These are phyloP conservation scores for Platycheirus rosarum DNA, from an alignment of 2,888 invertebrate species.

Conservation along the genomic window DNA sequence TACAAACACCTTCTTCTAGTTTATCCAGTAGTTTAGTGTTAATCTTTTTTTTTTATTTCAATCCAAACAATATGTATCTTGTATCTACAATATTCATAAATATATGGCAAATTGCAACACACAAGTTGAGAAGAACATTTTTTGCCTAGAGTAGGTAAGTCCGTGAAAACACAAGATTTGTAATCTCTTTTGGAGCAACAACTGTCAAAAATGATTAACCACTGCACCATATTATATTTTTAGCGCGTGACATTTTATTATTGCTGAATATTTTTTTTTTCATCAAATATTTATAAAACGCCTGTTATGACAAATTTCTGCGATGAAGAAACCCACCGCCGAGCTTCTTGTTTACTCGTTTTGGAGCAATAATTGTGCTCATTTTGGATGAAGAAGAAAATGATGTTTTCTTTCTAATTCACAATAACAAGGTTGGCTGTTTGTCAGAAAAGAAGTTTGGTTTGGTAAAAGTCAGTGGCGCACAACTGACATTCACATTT, in stretches of 20 bases:
- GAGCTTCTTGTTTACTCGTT: neutral
- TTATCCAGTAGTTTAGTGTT: constrained; percentile 18
- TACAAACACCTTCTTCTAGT: constrained; percentile 31
- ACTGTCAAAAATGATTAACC: constrained; percentile 51
- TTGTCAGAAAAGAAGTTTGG: neutral
- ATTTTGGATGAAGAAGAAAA: constrained; percentile 1
- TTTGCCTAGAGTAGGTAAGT: neutral
- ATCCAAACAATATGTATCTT: constrained; percentile 2
- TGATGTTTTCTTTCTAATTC: neutral
- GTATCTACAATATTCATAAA: constrained; percentile 15
- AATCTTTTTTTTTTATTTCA: constrained; percentile 4
- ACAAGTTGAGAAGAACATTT: too few relatives aligned
- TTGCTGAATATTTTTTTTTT: constrained; percentile 42
- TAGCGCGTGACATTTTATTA: constrained; percentile 49
- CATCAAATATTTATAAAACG: constrained; percentile 18
- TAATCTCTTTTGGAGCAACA: constrained; percentile 42
- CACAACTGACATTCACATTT: neutral
- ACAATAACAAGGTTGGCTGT: neutral
- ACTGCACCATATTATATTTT: constrained; percentile 24
- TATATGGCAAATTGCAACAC: too few relatives aligned
- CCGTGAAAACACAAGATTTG: neutral
- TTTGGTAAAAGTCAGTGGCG: constrained; percentile 22
- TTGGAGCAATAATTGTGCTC: neutral
- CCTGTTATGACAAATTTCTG: neutral
- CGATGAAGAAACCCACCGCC: constrained; percentile 8